Percentiles rank a stretch among this genome's conserved stretches.
phyloP scores from a whole-genome alignment of 1,140 invertebrate genomes.

The Kradibia gibbosae region DNA sequence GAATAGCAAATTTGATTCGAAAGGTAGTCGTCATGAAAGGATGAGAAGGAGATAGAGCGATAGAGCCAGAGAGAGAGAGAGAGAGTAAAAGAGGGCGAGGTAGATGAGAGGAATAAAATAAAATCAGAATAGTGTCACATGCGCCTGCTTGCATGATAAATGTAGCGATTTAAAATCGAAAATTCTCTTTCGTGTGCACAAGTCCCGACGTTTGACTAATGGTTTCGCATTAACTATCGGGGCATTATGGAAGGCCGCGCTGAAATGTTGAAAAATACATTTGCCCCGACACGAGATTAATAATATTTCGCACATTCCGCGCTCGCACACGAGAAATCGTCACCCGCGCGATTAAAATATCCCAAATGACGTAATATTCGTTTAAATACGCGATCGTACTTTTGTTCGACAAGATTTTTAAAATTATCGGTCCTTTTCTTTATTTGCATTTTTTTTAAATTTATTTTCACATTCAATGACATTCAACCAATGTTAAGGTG shows the following conservation, averaged over 20 bases:
- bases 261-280: conserved; percentile 73
- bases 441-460: no score
- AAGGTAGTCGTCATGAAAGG: conserved; percentile 53
- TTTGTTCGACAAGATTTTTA: neutral
- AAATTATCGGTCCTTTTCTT: neutral
- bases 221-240: conserved; percentile 72
- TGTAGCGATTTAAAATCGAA: conserved; percentile 74
- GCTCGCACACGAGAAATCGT: conserved; percentile 44
- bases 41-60: conserved; percentile 56
- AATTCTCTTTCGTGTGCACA: conserved; percentile 72
- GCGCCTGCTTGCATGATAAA: conserved; percentile 74
- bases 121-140: conserved; percentile 73
- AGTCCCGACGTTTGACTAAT: conserved; percentile 72
- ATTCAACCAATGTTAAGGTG: neutral
- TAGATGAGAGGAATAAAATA: conserved; percentile 64
- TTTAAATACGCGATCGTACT: neutral
- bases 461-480: no score
- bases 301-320: conserved; percentile 61
- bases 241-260: conserved; percentile 70
- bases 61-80: conserved; percentile 57
- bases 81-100: conserved; percentile 51
- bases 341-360: conserved; percentile 11
- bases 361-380: conserved; percentile 18
- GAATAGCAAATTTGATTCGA: neutral
- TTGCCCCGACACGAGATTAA: conserved; percentile 69